Percentiles rank a stretch among this genome's conserved stretches.
phyloP scores from a whole-genome alignment of 2,888 invertebrate species.

The Busseola fusca region DNA sequence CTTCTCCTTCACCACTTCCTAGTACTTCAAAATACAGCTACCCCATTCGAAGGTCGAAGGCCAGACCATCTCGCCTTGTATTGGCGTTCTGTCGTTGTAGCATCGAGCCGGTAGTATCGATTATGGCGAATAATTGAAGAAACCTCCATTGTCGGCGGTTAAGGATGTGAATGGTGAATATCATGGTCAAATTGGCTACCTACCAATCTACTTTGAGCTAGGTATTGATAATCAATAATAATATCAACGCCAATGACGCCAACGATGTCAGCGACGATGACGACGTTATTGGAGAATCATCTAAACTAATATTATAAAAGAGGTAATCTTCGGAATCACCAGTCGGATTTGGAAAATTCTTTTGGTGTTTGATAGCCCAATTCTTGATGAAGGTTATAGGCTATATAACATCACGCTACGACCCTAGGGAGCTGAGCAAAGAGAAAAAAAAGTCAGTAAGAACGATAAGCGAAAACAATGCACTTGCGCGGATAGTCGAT shows the following conservation, averaged over 20 bases:
- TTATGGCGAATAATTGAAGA: conserved; percentile 54
- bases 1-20: too few relatives aligned
- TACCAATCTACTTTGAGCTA: not conserved
- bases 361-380: too few relatives aligned
- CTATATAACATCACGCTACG: too few relatives aligned
- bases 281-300: not conserved
- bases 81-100: conserved; percentile 7
- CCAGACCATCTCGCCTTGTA: not conserved
- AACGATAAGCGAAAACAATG: too few relatives aligned
- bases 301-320: too few relatives aligned
- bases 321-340: too few relatives aligned
- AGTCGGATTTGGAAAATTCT: too few relatives aligned
- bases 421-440: too few relatives aligned
- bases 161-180: not conserved
- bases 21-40: not conserved
- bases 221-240: not conserved
- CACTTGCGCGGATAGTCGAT: too few relatives aligned
- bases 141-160: conserved; percentile 28
- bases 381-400: too few relatives aligned
- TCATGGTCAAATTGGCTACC: conserved; percentile 19
- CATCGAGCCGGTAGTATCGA: conserved; percentile 43
- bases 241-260: not conserved
- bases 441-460: too few relatives aligned
- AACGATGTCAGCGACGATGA: not conserved
- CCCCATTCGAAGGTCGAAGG: conserved; percentile 12